Evolutionary conservation across 2,113 vertebrate genomes (phyloP), one percentile per base, ranked within the genome.

Genomic region (Psilopsiagon aymara): DNA sequence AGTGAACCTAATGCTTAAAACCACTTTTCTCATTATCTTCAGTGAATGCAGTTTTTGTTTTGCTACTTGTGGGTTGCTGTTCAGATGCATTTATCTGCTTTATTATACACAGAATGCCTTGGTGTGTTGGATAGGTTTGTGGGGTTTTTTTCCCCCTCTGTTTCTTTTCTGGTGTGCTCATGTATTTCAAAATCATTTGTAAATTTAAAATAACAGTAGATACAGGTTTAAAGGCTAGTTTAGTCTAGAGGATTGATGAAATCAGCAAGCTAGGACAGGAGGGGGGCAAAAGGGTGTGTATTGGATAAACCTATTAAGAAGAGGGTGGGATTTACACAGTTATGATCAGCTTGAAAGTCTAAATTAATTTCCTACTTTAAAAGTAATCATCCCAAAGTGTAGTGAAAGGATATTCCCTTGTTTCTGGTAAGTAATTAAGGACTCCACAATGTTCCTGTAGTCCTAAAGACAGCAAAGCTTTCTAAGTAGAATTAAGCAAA

Each of bases 121-220:
- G 35, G n/a, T 14, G 15, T 44, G 6, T 27, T 92, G 31, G 21
- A 37, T 17, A 62, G 53, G 6, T 49, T 43, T 37, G 7, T 24
- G 13, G 6, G 4, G 0, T 3, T 25, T 27, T 66, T 20, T 4
- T 4, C 1, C 3, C 14, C 13, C n/a, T 10, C 7, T 0, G 1
- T 79, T 79, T 79, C 17, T 92, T 57, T 88, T 21, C 46, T 80
- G 28, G 5, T 62, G 17, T 82, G 31, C 28, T 86, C 60, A 64
- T 29, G 33, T 0, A 0, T n/a, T 92, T 46, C 43, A 27, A 60
- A 60, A 39, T 29, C 6, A 66, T 35, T 28, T 29, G 7, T 46
- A 51, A 77, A 33, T 86, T 93, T 63, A 46, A 80, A 90, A 44
- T 14, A 35, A 33, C 31, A 39, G 57, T 23, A 47, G 18, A 17